Conservation (phyloP, 2,113 vertebrate species). For the Sminthopsis crassicaudata region DNA sequence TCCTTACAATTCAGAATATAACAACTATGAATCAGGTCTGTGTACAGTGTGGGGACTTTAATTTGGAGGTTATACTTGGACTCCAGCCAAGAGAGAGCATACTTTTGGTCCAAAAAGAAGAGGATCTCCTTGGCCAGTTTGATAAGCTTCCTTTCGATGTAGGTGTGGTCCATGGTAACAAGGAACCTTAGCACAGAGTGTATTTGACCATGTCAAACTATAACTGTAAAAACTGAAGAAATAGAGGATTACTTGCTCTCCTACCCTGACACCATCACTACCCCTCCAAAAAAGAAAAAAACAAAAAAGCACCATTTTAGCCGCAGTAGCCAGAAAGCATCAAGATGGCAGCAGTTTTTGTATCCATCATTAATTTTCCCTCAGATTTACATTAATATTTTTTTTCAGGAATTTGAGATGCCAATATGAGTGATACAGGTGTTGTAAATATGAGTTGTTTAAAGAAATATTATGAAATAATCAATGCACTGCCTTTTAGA, state of each 20-base stretch:
- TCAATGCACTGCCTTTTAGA: conserved; percentile 73
- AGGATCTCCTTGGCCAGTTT: conserved; percentile 58
- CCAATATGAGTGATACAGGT: background rate
- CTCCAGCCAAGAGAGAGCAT: background rate
- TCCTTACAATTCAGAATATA: conserved; percentile 71
- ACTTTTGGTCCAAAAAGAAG: conserved; percentile 58
- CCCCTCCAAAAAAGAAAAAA: background rate
- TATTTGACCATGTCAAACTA: conserved; percentile 49
- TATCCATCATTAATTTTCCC: conserved; percentile 43
- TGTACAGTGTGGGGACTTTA: conserved; percentile 77
- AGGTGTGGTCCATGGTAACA: conserved; percentile 62
- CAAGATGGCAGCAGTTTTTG: conserved; percentile 37
- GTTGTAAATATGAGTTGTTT: conserved; percentile 51
- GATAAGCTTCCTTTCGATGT: conserved; percentile 57
- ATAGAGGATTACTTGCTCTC: conserved; percentile 30
- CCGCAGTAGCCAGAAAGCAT: conserved; percentile 24
- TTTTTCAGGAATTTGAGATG: conserved; percentile 31
- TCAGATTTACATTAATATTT: conserved; percentile 45
- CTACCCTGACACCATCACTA: background rate
- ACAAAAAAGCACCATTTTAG: conserved; percentile 33
- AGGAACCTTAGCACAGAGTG: conserved; percentile 22
- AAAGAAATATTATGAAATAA: conserved; percentile 69
- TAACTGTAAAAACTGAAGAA: conserved; percentile 33
- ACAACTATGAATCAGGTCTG: conserved; percentile 79
- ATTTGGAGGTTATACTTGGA: conserved; percentile 57